These are phyloP conservation scores for Pelodiscus sinensis DNA, from an alignment of 2,113 vertebrate genomes.

Conservation along the genomic window DNA sequence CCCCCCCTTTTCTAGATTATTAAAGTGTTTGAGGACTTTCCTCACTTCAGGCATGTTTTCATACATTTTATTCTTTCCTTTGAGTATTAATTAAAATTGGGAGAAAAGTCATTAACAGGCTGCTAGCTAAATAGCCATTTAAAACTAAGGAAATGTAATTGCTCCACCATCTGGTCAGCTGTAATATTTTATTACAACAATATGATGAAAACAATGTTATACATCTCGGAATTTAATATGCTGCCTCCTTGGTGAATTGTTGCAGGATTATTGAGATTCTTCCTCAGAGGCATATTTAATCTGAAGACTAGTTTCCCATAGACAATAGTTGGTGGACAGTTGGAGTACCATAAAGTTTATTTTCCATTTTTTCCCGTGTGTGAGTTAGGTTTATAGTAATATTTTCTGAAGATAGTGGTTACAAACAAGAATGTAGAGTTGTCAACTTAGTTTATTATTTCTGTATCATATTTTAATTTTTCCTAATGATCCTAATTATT, in stretches of 20 bases:
- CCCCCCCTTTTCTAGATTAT: constrained; percentile 3
- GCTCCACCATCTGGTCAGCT: constrained; percentile 86
- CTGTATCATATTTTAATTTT: neutral
- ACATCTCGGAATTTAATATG: constrained; percentile 12
- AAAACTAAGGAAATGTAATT: constrained; percentile 82
- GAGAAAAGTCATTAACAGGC: constrained; percentile 16
- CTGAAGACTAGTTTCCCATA: neutral
- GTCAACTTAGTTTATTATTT: neutral
- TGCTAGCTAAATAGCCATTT: constrained; percentile 73
- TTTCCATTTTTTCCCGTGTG: neutral
- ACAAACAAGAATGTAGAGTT: neutral
- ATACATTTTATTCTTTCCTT: constrained; percentile 43
- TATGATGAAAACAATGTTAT: constrained; percentile 57
- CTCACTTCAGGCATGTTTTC: constrained; percentile 31
- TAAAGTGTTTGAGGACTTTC: neutral
- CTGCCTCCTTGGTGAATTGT: neutral
- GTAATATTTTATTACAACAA: constrained; percentile 76
- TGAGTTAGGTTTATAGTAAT: neutral
- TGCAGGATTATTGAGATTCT: neutral
- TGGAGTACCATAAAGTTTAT: neutral
- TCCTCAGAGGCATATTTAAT: neutral
- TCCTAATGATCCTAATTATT: neutral
- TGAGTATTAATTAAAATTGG: neutral
- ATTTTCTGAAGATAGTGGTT: constrained; percentile 2
- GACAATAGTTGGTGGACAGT: neutral